phyloP scores from a whole-genome alignment of 2,888 invertebrate species.

The Lumbricus terrestris region DNA sequence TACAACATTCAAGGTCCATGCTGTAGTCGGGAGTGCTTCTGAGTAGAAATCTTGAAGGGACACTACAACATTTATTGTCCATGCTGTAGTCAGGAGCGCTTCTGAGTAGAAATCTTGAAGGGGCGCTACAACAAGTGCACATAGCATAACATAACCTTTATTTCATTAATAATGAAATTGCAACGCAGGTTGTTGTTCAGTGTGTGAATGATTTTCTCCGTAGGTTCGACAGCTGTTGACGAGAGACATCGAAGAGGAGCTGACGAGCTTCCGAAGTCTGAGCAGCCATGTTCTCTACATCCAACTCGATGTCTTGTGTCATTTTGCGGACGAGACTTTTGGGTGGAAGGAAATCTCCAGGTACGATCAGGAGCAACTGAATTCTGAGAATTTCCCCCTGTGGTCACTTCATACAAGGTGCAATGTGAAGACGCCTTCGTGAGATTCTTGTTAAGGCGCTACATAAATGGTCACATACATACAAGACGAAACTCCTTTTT shows the following conservation, averaged over 20 bases:
- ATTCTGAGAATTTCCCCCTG: background rate
- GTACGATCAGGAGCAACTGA: slow-evolving; percentile 22
- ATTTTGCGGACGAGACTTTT: slow-evolving; percentile 32
- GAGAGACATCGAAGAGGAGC: slow-evolving; percentile 10
- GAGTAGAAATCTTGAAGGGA: no score
- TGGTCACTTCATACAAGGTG: background rate
- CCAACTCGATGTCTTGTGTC: slow-evolving; percentile 40
- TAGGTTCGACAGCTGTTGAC: background rate
- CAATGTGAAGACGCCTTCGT: no score
- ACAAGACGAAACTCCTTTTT: background rate
- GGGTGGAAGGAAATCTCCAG: slow-evolving; percentile 41
- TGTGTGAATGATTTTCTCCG: background rate
- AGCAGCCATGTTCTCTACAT: slow-evolving; percentile 38
- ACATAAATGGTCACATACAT: no score
- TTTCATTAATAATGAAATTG: background rate
- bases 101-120: no score
- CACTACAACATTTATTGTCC: no score
- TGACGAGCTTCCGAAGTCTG: background rate
- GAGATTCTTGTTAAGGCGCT: no score
- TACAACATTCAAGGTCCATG: no score
- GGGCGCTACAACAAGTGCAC: no score
- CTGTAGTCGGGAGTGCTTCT: no score
- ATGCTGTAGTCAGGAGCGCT: no score
- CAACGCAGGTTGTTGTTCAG: background rate
- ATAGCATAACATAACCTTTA: no score